Evolutionary conservation across 2,888 invertebrate species (phyloP), one percentile per base, ranked within the genome.

Genomic region (Hesperia comma): DNA sequence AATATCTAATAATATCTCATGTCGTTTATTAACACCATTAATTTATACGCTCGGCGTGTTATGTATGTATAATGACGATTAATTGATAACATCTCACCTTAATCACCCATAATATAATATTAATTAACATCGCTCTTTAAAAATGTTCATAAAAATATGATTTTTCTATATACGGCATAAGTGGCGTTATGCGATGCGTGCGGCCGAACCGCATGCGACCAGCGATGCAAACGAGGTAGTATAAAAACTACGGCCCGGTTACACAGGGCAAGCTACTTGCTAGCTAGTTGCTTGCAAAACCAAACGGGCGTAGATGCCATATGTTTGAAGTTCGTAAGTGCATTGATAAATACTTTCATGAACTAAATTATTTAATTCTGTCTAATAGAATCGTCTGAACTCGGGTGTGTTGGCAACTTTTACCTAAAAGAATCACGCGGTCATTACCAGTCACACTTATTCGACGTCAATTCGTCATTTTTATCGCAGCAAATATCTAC

Each of bases 121-220:
- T 51, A 51, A 51, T 19, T 51, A 51, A 21, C 17, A 17, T 46
- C 43, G 8, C 7, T 21, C 21, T 8, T 51, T 51, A 21, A 51
- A 21, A 51, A 51, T 51, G 51, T 14, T 51, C 21, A 49, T 51
- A 51, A 51, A 51, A 37, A 21, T 21, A 51, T 21, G 14, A 21
- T 51, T 51, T 51, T 51, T 1, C 51, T 51, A 14, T 51, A 21
- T 51, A 51, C 10, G 21, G 51, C 51, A 21, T 51, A 21, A 51
- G 12, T 21, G 21, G 51, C 21, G 19, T 21, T 21, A 14, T 5
- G 1, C 51, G 51, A 51, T 51, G 51, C 51, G 51, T 51, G 51
- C 51, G 51, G 51, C 21, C 51, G 12, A 14, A n/a, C 8, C 12
- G 17, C 21, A 21, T 51, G 21, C 51, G 21, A 10, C 21, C n/a